Conservation (phyloP, 2,797 vertebrate species). For the Alosa sapidissima region DNA sequence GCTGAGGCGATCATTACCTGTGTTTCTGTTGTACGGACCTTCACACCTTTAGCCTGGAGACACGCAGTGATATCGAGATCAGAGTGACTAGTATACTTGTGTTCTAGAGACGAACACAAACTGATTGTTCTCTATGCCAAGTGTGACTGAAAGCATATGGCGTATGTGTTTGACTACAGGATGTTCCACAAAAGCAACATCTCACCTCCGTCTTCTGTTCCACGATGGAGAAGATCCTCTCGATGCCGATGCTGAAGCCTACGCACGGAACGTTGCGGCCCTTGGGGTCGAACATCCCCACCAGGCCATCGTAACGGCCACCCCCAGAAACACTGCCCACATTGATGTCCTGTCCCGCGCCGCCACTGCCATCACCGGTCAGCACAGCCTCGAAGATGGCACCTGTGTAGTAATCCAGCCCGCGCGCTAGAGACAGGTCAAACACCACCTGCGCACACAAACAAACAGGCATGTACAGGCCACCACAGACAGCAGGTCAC, state of each 20-base stretch:
- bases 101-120: background rate
- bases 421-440: constrained; percentile 92
- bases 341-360: constrained; percentile 62
- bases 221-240: constrained; percentile 92
- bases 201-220: constrained; percentile 88
- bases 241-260: constrained; percentile 93
- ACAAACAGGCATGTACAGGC: background rate
- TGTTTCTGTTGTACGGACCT: constrained; percentile 90
- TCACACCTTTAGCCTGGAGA: constrained; percentile 79
- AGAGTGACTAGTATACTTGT: background rate
- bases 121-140: too few species aligned
- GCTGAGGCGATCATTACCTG: constrained; percentile 93
- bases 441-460: constrained; percentile 75
- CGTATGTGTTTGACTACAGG: too few species aligned
- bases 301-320: constrained; percentile 90
- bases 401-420: constrained; percentile 95
- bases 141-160: too few species aligned
- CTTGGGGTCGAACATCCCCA: constrained; percentile 96
- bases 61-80: constrained; percentile 56
- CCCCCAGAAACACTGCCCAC: constrained; percentile 92
- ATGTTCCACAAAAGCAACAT: background rate
- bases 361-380: constrained; percentile 62
- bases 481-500: background rate
- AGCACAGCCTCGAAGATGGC: constrained; percentile 92
- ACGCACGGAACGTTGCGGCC: constrained; percentile 92